A percentile compares a stretch with the other conserved stretches of the same genome.
Conservation (phyloP, 2,797 vertebrate genomes). For the Sebastes taczanowskii region DNA sequence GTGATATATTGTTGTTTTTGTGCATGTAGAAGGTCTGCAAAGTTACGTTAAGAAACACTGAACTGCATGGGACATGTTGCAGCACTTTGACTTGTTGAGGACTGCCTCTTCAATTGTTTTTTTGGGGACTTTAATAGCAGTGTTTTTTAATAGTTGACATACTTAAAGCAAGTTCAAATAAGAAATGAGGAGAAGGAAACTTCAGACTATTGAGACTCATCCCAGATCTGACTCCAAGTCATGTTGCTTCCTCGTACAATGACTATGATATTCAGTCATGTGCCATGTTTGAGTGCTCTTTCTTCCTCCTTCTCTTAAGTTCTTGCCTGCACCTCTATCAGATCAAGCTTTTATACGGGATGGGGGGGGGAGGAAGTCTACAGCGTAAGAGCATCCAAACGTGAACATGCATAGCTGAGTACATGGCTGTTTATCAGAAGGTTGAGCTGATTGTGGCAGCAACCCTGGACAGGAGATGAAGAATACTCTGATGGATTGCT, state of each 20-base stretch:
- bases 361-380: slow-evolving; percentile 1
- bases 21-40: too few species aligned
- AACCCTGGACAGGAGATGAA: slow-evolving; percentile 5
- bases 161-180: neutral
- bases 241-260: neutral
- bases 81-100: neutral
- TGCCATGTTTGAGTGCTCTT: slow-evolving; percentile 26
- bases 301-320: neutral
- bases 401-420: slow-evolving; percentile 53
- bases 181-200: neutral
- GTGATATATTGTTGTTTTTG: too few species aligned
- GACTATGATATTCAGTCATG: neutral
- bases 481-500: neutral
- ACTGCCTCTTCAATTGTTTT: neutral
- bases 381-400: slow-evolving; percentile 35
- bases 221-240: neutral
- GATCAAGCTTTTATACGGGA: neutral
- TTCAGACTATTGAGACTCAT: slow-evolving; percentile 9
- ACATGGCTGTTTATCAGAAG: slow-evolving; percentile 20
- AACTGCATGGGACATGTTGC: neutral
- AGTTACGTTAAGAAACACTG: too few species aligned
- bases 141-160: neutral
- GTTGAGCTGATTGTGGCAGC: neutral
- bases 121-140: neutral
- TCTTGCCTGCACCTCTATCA: neutral